Conservation (phyloP, 2,113 vertebrate species). For the Leptobrachium leishanense region DNA sequence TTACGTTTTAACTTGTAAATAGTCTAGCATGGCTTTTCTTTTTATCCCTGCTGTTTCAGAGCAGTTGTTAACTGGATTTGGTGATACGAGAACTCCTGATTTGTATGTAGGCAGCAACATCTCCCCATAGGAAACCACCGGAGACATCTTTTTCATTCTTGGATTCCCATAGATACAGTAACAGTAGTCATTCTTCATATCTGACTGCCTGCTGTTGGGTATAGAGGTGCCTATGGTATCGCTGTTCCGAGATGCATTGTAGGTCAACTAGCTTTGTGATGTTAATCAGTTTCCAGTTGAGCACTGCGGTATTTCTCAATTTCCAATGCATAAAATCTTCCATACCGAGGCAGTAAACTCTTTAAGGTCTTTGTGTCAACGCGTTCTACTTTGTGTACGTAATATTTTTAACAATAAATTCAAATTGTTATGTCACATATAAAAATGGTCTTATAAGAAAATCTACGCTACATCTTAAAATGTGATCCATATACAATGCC, state of each 20-base stretch:
- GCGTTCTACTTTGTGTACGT: no score
- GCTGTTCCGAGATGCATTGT: slow-evolving; percentile 8
- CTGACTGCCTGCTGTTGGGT: slow-evolving; percentile 26
- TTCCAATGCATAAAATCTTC: no score
- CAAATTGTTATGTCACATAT: no score
- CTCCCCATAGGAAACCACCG: slow-evolving; percentile 8
- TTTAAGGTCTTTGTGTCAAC: no score
- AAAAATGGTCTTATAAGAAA: no score
- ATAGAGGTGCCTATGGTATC: background rate
- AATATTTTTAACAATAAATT: no score
- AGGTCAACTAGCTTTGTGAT: slow-evolving; percentile 35
- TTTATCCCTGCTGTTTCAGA: slow-evolving; percentile 10
- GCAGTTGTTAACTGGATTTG: slow-evolving; percentile 17
- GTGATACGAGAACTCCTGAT: slow-evolving; percentile 8
- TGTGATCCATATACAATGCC: no score
- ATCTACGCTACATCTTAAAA: no score
- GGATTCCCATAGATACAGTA: slow-evolving; percentile 25
- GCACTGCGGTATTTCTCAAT: background rate
- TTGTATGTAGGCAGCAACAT: slow-evolving; percentile 18
- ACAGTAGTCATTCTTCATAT: slow-evolving; percentile 23
- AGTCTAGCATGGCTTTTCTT: slow-evolving; percentile 10
- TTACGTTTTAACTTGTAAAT: slow-evolving; percentile 31
- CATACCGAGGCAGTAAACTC: no score
- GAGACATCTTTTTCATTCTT: slow-evolving; percentile 14
- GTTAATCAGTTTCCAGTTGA: background rate